Base-by-base conservation (phyloP, 2,888 invertebrate genomes). In the Zygaena filipendulae region DNA sequence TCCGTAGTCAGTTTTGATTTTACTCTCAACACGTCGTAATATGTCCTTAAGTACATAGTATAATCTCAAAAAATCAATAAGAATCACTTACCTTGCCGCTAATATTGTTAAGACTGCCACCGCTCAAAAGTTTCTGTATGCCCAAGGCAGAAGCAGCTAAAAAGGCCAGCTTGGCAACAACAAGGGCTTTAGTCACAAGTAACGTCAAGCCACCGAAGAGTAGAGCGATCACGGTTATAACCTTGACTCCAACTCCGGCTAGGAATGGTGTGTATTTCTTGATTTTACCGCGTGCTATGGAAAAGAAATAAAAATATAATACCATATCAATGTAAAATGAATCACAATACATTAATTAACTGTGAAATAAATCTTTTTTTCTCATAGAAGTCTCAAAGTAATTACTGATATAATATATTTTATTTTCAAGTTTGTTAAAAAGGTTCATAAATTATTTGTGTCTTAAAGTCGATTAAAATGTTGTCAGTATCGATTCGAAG, bases 151-250 rank as follows among this genome's bases (percentile, higher is more conserved):
- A 84, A 12, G 90, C 90, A 21, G 91, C 69, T 26, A 91, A 60
- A 39, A 92, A 84, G 2, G 92, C 92, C 32, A 92, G 67, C 59
- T 92, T 92, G 25, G 91, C 87, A 8, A 92, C 83, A 39, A 92
- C 77, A 30, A 91, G 64, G 13, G 92, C 92, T 68, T 92, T 92
- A 23, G 87, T 81, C 12, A 90, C 87, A 41, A 92, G 62, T 11
- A 92, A 75, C 1, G 87, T 87, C 1, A 92, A 71, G 25, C 86
- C 87, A 10, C 88, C 90, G 38, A 92, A 80, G 10, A 89, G 61
- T 4, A 91, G 59, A 1, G 90, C 90, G 1, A 88, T 59, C 1
- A 92, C 62, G 1, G 89, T 87, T 28, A 91, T 79, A 29, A 90
- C 67, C 50, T 91, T 91, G 11, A 88, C 83, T 18, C 87, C 91